Evolutionary conservation across 2,113 vertebrate genomes (phyloP).

Genomic region (Hemiscyllium ocellatum): DNA sequence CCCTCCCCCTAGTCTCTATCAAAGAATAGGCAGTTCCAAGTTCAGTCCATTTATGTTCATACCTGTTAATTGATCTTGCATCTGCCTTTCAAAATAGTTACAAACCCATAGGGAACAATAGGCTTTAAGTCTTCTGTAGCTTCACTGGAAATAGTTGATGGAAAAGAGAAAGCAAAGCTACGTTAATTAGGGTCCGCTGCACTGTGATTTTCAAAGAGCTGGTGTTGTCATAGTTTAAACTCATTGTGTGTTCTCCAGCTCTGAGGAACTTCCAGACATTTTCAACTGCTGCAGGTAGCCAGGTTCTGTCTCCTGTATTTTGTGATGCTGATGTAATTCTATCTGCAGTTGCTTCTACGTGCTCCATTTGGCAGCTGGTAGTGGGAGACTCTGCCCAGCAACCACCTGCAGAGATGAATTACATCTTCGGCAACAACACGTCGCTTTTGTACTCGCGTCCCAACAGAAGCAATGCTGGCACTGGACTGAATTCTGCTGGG

Average conservation of each 20-base stretch:
- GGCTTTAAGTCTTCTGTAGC: conserved; percentile 50
- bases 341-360: conserved; percentile 64
- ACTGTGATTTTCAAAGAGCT: not conserved
- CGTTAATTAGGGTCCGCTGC: conserved; percentile 31
- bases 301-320: conserved; percentile 44
- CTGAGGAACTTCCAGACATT: not conserved
- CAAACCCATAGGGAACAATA: conserved; percentile 54
- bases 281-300: conserved; percentile 46
- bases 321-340: conserved; percentile 72
- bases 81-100: conserved; percentile 60
- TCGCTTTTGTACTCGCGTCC: conserved; percentile 75
- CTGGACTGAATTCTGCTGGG: conserved; percentile 72
- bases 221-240: not conserved
- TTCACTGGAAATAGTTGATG: conserved; percentile 46
- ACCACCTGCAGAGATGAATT: conserved; percentile 89
- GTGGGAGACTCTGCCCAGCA: conserved; percentile 69
- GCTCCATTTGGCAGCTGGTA: conserved; percentile 68
- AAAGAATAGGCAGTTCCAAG: conserved; percentile 56
- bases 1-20: not conserved
- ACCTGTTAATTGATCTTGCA: conserved; percentile 65
- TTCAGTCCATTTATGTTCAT: conserved; percentile 56
- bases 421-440: conserved; percentile 97
- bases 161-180: conserved; percentile 49
- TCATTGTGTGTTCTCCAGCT: not conserved
- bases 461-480: conserved; percentile 67